A percentile compares a stretch with the other conserved stretches of the same genome.
These are phyloP conservation scores for Listronotus oregonensis DNA, from an alignment of 1,140 invertebrate genomes.

Conservation along the genomic window DNA sequence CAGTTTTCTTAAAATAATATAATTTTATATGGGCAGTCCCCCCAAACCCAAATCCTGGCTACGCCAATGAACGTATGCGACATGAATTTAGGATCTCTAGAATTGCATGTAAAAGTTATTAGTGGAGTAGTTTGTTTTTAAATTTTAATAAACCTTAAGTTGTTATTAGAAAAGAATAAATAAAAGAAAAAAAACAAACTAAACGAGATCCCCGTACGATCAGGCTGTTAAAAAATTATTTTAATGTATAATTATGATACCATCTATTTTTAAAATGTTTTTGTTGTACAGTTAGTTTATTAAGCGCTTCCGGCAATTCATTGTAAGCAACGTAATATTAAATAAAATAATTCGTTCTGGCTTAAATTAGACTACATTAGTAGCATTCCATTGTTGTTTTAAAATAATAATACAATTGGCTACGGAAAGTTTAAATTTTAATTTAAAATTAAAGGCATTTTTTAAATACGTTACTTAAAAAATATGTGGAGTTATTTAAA, in stretches of 20 bases:
- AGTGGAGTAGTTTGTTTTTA: too few relatives aligned
- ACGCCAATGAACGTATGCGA: too few relatives aligned
- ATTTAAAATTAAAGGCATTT: conserved; percentile 2
- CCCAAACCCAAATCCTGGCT: too few relatives aligned
- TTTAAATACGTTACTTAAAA: too few relatives aligned
- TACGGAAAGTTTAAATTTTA: background rate
- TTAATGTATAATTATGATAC: conserved; percentile 3
- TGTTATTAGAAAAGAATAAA: too few relatives aligned
- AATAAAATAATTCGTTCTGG: conserved; percentile 17
- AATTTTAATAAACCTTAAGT: too few relatives aligned
- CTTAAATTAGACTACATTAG: conserved; percentile 12
- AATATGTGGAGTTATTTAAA: too few relatives aligned
- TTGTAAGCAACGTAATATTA: conserved; percentile 8
- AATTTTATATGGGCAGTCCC: too few relatives aligned
- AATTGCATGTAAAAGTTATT: too few relatives aligned
- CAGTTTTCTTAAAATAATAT: too few relatives aligned
- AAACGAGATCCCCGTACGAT: background rate
- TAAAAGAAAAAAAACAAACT: too few relatives aligned
- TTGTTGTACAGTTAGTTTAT: conserved; percentile 15
- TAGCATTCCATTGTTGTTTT: conserved; percentile 10
- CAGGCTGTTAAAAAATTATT: conserved; percentile 7
- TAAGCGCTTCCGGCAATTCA: conserved; percentile 18
- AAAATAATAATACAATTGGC: conserved; percentile 1
- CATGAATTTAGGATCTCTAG: too few relatives aligned
- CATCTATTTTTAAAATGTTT: conserved; percentile 15